Percentiles rank a stretch among this genome's conserved stretches.
Conservation (phyloP, 2,797 vertebrate species). For the Agapornis canus region DNA sequence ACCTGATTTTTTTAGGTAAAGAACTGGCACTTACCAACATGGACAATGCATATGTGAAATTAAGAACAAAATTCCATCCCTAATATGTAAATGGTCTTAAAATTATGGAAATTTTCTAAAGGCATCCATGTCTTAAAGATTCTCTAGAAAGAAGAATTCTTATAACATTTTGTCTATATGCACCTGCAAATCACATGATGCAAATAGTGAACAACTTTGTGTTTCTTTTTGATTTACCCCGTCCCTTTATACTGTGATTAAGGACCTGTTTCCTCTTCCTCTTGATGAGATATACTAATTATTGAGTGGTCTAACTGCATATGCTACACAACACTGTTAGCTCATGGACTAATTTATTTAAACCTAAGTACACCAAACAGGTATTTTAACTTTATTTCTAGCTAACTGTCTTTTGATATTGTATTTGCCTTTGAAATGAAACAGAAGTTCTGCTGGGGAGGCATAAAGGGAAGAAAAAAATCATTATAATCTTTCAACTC, state of each 20-base stretch:
- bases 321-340: neutral
- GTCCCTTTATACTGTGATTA: neutral
- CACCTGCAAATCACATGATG: neutral
- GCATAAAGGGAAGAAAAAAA: neutral
- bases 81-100: neutral
- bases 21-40: neutral
- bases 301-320: neutral
- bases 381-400: conserved; percentile 23
- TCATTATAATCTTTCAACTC: conserved; percentile 49
- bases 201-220: neutral
- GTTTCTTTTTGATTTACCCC: neutral
- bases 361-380: conserved; percentile 8
- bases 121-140: neutral
- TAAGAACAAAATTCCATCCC: neutral
- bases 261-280: neutral
- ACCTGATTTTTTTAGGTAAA: neutral
- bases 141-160: neutral
- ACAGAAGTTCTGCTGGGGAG: conserved; percentile 28
- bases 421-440: conserved; percentile 50
- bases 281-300: neutral
- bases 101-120: neutral
- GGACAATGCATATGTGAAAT: neutral
- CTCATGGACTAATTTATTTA: neutral
- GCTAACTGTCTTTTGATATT: neutral
- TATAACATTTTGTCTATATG: neutral